Evolutionary conservation across 2,113 vertebrate species (phyloP).

Genomic region (Hippoglossus stenolepis): DNA sequence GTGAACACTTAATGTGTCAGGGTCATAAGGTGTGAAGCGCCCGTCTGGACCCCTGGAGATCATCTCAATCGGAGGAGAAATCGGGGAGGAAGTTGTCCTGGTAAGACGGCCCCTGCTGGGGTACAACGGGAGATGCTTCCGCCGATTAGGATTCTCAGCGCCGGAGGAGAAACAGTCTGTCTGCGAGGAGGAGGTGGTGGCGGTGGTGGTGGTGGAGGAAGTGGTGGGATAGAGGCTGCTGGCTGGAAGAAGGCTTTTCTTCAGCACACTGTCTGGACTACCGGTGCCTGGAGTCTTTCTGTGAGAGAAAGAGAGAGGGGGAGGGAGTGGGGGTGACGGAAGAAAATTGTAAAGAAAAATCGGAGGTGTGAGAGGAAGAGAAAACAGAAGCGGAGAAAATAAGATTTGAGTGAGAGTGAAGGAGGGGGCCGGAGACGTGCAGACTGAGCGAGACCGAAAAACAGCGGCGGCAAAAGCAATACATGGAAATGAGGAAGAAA

Average conservation of each 20-base stretch:
- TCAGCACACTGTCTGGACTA: constrained; percentile 91
- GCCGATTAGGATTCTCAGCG: constrained; percentile 44
- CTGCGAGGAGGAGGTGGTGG: constrained; percentile 43
- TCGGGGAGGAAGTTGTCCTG: constrained; percentile 40
- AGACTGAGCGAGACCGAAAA: constrained; percentile 39
- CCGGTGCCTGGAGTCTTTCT: constrained; percentile 75
- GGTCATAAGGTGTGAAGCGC: constrained; percentile 81
- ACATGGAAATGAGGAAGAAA: constrained; percentile 5
- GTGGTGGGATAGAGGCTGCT: constrained; percentile 72
- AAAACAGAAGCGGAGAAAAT: constrained; percentile 51
- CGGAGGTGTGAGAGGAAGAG: constrained; percentile 43
- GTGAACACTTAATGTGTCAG: constrained; percentile 29
- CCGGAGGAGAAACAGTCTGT: constrained; percentile 74
- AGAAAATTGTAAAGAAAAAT: constrained; percentile 52
- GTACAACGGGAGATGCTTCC: constrained; percentile 52
- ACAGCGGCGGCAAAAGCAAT: constrained; percentile 17
- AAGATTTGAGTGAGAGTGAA: constrained; percentile 42
- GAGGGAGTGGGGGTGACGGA: constrained; percentile 11
- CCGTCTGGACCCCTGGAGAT: constrained; percentile 92
- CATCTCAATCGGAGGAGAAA: constrained; percentile 85
- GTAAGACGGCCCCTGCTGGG: constrained; percentile 70
- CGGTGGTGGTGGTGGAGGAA: constrained; percentile 67
- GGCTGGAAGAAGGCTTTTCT: constrained; percentile 88
- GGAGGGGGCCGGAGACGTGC: constrained; percentile 35
- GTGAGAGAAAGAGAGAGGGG: constrained; percentile 16